These are phyloP conservation scores for Lepidotrigona ventralis DNA, from an alignment of 1,140 invertebrate genomes.

Conservation along the genomic window DNA sequence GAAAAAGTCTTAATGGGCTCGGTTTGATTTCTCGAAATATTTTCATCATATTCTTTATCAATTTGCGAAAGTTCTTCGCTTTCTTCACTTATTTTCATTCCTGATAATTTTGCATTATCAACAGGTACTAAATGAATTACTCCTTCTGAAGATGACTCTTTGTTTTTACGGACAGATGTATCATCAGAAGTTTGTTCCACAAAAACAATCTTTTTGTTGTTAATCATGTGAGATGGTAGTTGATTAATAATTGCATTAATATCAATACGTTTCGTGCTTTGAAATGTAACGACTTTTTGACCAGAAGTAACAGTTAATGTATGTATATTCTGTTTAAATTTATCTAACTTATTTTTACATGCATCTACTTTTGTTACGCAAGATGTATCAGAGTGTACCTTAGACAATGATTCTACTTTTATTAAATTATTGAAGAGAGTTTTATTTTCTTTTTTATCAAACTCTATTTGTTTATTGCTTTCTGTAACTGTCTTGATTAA, in stretches of 20 bases:
- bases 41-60: not conserved
- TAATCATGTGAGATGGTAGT: slow-evolving; percentile 61
- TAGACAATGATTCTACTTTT: not conserved
- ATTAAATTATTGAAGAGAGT: not conserved
- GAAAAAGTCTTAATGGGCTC: not conserved
- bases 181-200: slow-evolving; percentile 59
- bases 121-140: slow-evolving; percentile 11
- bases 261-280: slow-evolving; percentile 63
- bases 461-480: slow-evolving; percentile 12
- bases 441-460: not conserved
- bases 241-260: slow-evolving; percentile 66
- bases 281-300: slow-evolving; percentile 64
- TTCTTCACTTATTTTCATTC: not conserved
- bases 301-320: slow-evolving; percentile 49
- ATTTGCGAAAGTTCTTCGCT: not conserved
- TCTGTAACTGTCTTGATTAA: slow-evolving; percentile 7
- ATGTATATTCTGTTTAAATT: slow-evolving; percentile 46
- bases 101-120: not conserved
- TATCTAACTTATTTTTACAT: slow-evolving; percentile 30
- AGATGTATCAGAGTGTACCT: not conserved
- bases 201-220: slow-evolving; percentile 68
- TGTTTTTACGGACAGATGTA: not conserved
- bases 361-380: not conserved
- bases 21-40: not conserved
- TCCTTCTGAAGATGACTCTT: slow-evolving; percentile 9